These are phyloP conservation scores for Orussus abietinus DNA, from an alignment of 1,140 invertebrate genomes.

Conservation along the genomic window DNA sequence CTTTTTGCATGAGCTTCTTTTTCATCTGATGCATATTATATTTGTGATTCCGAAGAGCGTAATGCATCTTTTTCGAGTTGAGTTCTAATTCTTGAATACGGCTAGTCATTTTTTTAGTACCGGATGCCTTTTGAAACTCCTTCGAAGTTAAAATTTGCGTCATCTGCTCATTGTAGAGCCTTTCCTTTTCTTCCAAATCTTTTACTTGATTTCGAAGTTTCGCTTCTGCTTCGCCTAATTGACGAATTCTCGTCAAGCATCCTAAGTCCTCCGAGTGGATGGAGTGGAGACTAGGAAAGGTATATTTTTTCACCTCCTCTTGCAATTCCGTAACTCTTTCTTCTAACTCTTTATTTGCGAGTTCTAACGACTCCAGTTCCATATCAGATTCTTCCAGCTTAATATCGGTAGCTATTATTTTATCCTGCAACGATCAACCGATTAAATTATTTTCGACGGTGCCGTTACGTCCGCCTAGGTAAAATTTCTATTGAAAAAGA, in stretches of 20 bases:
- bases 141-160: conserved; percentile 18
- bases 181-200: conserved; percentile 34
- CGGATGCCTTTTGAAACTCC: conserved; percentile 16
- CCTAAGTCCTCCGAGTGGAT: conserved; percentile 39
- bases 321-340: conserved; percentile 25
- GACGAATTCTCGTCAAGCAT: conserved; percentile 33
- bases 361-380: conserved; percentile 32
- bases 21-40: conserved; percentile 5
- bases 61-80: conserved; percentile 10
- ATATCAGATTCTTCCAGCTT: conserved; percentile 37
- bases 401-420: conserved; percentile 41
- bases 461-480: no score
- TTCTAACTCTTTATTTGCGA: conserved; percentile 33
- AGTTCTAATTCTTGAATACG: conserved; percentile 6
- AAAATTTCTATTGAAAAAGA: no score
- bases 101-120: conserved; percentile 4
- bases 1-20: conserved; percentile 11
- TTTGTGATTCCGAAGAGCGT: conserved; percentile 9
- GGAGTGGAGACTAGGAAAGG: conserved; percentile 30
- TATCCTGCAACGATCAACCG: conserved; percentile 37
- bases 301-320: conserved; percentile 20
- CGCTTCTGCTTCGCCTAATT: conserved; percentile 36
- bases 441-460: no score
- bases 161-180: conserved; percentile 32
- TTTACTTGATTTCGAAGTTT: conserved; percentile 34